phyloP scores from a whole-genome alignment of 2,113 vertebrate genomes.

The Perccottus glenii region DNA sequence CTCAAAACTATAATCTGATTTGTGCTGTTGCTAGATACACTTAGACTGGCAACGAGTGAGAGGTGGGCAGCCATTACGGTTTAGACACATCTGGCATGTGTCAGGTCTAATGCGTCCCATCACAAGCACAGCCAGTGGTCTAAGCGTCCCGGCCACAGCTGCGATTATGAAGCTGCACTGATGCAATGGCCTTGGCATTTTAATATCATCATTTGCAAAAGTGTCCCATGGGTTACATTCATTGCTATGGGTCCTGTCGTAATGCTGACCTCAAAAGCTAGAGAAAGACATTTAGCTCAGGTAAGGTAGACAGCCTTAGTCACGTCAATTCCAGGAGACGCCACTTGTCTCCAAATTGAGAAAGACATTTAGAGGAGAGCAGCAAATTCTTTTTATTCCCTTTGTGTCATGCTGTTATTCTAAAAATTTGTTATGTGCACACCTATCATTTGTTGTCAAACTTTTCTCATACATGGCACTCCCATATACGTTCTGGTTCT shows the following conservation, averaged over 20 bases:
- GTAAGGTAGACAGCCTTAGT: not conserved
- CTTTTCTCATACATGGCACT: too few species aligned
- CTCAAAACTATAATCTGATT: slow-evolving; percentile 4
- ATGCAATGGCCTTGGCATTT: slow-evolving; percentile 33
- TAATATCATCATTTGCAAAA: slow-evolving; percentile 26
- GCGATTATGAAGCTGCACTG: slow-evolving; percentile 26
- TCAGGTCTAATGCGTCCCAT: slow-evolving; percentile 45
- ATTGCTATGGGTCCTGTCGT: not conserved
- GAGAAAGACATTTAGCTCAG: not conserved
- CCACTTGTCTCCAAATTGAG: not conserved
- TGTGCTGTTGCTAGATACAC: slow-evolving; percentile 3
- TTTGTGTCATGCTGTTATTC: too few species aligned
- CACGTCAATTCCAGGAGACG: not conserved
- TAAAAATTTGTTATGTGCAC: too few species aligned
- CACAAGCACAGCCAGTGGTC: slow-evolving; percentile 34
- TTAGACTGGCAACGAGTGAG: not conserved
- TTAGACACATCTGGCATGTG: slow-evolving; percentile 43
- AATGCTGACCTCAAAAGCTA: not conserved
- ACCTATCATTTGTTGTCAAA: too few species aligned
- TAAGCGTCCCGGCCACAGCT: slow-evolving; percentile 17
- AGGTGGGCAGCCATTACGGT: slow-evolving; percentile 22
- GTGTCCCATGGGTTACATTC: not conserved
- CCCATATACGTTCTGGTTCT: too few species aligned
- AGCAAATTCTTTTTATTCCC: too few species aligned
- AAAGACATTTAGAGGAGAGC: too few species aligned